Evolutionary conservation across 2,888 invertebrate genomes (phyloP).

Genomic region (Hemistola chrysoprasaria): DNA sequence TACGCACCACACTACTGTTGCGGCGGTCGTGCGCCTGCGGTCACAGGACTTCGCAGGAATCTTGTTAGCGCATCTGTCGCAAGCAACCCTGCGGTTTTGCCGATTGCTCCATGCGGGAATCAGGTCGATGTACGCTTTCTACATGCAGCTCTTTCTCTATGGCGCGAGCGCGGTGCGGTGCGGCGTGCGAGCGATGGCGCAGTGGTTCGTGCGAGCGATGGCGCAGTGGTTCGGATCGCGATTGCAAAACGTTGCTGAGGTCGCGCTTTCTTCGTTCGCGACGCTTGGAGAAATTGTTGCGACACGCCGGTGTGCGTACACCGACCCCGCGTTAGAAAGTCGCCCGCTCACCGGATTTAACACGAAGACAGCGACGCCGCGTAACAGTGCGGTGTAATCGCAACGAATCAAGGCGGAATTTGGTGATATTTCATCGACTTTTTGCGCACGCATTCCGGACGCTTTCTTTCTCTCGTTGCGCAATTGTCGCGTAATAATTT

Average conservation of each 20-base stretch:
- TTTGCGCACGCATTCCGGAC: constrained; percentile 75
- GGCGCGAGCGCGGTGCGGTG: constrained; percentile 26
- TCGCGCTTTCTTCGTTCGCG: constrained; percentile 82
- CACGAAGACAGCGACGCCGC: constrained; percentile 50
- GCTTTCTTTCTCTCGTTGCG: constrained; percentile 81
- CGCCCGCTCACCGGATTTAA: constrained; percentile 80
- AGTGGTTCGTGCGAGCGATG: constrained; percentile 28
- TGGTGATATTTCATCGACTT: constrained; percentile 69
- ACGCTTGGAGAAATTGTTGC: constrained; percentile 80
- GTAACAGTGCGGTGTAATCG: constrained; percentile 80
- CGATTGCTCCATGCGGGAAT: constrained; percentile 31
- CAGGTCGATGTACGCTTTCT: constrained; percentile 71
- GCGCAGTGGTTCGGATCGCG: constrained; percentile 39
- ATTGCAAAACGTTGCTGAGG: constrained; percentile 79
- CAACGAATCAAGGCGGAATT: constrained; percentile 72
- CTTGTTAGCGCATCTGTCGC: constrained; percentile 60
- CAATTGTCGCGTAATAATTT: constrained; percentile 69
- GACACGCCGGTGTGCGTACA: constrained; percentile 73
- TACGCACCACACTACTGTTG: constrained; percentile 43
- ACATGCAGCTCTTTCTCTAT: constrained; percentile 54
- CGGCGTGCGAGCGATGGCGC: constrained; percentile 44
- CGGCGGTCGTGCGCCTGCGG: constrained; percentile 50
- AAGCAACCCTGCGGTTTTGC: constrained; percentile 50
- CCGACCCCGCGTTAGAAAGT: constrained; percentile 82
- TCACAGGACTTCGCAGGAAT: constrained; percentile 51